A percentile compares a stretch with the other conserved stretches of the same genome.
phyloP scores from a whole-genome alignment of 2,113 vertebrate species.

The Galbula dea region DNA sequence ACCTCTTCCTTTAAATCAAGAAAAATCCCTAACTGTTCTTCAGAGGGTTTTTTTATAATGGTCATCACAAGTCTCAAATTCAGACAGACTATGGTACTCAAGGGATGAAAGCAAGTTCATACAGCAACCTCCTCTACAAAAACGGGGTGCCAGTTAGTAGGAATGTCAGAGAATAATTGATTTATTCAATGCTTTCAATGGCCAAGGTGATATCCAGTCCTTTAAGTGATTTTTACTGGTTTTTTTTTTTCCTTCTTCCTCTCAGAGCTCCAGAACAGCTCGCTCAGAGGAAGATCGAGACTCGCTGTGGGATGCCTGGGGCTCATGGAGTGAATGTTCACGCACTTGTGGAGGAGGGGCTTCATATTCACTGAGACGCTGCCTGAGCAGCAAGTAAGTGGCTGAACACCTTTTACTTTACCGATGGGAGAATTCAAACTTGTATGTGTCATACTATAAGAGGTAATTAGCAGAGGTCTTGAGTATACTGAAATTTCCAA shows the following conservation, averaged over 20 bases:
- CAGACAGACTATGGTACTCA: not conserved
- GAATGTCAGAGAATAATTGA: not conserved
- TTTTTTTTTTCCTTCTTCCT: not conserved
- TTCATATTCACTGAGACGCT: slow-evolving; percentile 91
- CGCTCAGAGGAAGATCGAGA: slow-evolving; percentile 91
- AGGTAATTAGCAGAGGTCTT: not conserved
- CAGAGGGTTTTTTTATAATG: not conserved
- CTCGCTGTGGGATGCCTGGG: slow-evolving; percentile 94
- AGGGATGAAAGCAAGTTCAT: not conserved
- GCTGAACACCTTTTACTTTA: not conserved
- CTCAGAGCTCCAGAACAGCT: slow-evolving; percentile 87
- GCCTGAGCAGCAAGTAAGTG: slow-evolving; percentile 91
- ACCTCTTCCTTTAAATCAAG: not conserved
- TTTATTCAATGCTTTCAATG: not conserved
- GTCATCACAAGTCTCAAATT: not conserved
- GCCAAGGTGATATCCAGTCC: not conserved
- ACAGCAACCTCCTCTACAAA: not conserved
- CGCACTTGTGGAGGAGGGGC: slow-evolving; percentile 94
- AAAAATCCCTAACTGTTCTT: not conserved
- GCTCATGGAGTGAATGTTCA: slow-evolving; percentile 94
- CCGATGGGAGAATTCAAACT: not conserved
- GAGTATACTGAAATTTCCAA: not conserved
- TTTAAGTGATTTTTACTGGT: not conserved
- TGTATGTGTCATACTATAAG: not conserved
- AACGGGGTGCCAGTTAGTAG: not conserved